phyloP scores from a whole-genome alignment of 2,888 invertebrate species.

The Alloscopus bannaensis region DNA sequence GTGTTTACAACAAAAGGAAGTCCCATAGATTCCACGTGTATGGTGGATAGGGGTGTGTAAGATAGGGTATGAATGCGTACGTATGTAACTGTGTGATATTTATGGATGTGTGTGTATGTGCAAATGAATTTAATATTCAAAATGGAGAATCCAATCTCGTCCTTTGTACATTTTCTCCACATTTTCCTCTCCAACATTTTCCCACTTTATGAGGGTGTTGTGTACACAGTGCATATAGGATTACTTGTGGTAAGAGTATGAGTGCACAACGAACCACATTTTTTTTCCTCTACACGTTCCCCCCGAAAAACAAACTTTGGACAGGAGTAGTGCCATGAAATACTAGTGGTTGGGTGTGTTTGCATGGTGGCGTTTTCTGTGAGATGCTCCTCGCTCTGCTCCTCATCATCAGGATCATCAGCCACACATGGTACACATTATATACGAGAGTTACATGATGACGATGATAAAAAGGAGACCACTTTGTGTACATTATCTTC shows the following conservation, averaged over 20 bases:
- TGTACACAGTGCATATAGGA: too few species aligned
- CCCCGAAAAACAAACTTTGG: too few species aligned
- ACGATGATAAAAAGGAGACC: conserved; percentile 22
- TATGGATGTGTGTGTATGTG: not conserved
- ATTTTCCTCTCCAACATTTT: conserved; percentile 26
- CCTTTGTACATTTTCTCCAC: conserved; percentile 20
- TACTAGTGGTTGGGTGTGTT: too few species aligned
- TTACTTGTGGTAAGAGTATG: too few species aligned
- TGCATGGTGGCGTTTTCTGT: too few species aligned
- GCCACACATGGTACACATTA: conserved; percentile 47
- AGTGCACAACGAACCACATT: too few species aligned
- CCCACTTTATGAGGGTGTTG: too few species aligned
- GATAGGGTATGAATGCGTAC: not conserved
- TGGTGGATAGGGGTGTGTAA: not conserved
- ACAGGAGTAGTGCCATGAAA: too few species aligned
- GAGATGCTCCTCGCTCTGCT: too few species aligned
- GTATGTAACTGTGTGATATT: not conserved
- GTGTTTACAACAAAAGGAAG: not conserved
- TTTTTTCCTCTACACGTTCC: too few species aligned
- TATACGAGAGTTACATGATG: conserved; percentile 39
- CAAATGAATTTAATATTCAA: conserved; percentile 62
- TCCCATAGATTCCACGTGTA: not conserved
- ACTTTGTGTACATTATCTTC: conserved; percentile 41
- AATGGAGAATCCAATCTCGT: conserved; percentile 55
- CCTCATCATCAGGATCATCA: conserved; percentile 54